Percentiles rank a stretch among this genome's conserved stretches.
phyloP scores from a whole-genome alignment of 2,797 vertebrate genomes.

The Cuniculus paca region DNA sequence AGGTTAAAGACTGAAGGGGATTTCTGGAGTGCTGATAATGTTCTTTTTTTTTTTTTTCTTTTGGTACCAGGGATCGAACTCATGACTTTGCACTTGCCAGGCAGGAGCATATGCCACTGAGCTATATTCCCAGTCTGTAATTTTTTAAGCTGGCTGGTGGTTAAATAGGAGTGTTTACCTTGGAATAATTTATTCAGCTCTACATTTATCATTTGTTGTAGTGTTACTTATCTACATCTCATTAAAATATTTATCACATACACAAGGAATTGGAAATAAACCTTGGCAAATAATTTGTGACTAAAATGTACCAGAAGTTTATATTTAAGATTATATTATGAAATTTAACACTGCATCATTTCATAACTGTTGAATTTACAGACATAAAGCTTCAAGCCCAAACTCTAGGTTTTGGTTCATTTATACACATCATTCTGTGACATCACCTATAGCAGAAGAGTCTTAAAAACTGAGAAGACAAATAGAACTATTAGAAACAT shows the following conservation, averaged over 20 bases:
- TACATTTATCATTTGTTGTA: neutral
- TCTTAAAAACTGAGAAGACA: neutral
- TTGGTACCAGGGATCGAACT: no score
- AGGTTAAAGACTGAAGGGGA: neutral
- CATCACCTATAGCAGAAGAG: neutral
- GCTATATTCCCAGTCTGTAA: no score
- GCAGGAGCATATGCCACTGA: no score
- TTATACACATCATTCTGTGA: neutral
- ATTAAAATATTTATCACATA: constrained; percentile 25
- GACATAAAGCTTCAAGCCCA: neutral
- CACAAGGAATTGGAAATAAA: neutral
- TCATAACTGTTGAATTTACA: constrained; percentile 20
- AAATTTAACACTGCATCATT: neutral
- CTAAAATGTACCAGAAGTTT: neutral
- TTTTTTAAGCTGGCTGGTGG: neutral
- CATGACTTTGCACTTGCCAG: no score
- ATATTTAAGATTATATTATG: neutral
- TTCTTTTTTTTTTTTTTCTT: no score
- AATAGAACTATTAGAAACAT: neutral
- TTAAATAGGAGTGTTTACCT: neutral
- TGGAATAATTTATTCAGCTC: neutral
- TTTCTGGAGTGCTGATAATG: neutral
- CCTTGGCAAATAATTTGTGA: neutral
- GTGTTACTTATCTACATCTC: neutral
- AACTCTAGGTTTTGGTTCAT: neutral